A percentile compares a stretch with the other conserved stretches of the same genome.
phyloP scores from a whole-genome alignment of 2,113 vertebrate species.

The Tauraco erythrolophus region DNA sequence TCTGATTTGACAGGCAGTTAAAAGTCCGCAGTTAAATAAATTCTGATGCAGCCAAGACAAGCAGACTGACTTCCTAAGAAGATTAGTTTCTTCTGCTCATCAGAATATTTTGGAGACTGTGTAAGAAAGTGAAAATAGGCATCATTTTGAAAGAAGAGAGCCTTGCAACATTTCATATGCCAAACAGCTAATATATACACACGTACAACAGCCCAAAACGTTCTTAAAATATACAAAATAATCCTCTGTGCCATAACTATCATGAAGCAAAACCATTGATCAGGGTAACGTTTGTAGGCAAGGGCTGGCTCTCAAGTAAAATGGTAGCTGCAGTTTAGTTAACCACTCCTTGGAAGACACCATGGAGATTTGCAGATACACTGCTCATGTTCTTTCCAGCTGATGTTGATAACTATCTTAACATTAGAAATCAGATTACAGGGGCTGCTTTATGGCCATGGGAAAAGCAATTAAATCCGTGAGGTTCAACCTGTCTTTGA shows the following conservation, averaged over 20 bases:
- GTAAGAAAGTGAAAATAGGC: neutral
- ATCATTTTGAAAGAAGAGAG: conserved; percentile 33
- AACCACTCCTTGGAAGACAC: neutral
- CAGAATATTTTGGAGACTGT: neutral
- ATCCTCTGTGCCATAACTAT: neutral
- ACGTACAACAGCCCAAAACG: neutral
- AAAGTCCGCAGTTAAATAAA: conserved; percentile 28
- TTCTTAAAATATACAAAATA: neutral
- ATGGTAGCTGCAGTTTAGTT: neutral
- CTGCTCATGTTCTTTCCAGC: neutral
- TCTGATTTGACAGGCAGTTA: conserved; percentile 41
- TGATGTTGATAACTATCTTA: neutral
- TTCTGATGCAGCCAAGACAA: conserved; percentile 65
- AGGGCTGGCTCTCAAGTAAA: neutral
- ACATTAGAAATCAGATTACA: neutral
- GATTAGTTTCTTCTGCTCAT: conserved; percentile 51
- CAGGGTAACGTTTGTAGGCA: neutral
- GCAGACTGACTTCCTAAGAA: conserved; percentile 33
- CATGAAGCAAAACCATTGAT: neutral
- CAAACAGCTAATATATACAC: neutral
- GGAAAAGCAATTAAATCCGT: neutral
- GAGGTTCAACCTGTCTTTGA: neutral
- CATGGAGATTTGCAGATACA: neutral
- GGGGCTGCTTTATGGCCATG: neutral
- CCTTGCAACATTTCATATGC: neutral